Conservation (phyloP, 1,140 invertebrate genomes). For the Drosophila sulfurigaster region DNA sequence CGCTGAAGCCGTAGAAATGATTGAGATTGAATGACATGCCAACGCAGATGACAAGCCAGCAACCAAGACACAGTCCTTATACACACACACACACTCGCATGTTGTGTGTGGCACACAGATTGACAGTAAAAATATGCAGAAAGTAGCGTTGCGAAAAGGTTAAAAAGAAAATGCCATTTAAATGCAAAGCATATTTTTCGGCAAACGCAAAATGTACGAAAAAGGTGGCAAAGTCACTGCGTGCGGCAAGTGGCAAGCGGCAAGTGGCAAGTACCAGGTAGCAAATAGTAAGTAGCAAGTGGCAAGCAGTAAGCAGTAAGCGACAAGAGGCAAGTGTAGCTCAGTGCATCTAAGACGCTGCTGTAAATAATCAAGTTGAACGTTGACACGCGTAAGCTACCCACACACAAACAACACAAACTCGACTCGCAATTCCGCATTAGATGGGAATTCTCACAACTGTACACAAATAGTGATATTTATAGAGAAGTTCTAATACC, state of each 20-base stretch:
- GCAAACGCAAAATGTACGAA: conserved; percentile 42
- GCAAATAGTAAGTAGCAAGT: conserved; percentile 11
- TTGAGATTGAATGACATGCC: conserved; percentile 78
- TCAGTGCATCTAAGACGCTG: background rate
- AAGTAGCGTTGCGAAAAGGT: conserved; percentile 43
- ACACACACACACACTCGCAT: conserved; percentile 15
- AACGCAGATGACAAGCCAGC: conserved; percentile 43
- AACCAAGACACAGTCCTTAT: conserved; percentile 12
- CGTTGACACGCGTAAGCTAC: conserved; percentile 53
- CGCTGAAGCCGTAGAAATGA: conserved; percentile 67
- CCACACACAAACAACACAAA: conserved; percentile 20
- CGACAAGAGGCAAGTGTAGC: conserved; percentile 1
- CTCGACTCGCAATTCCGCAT: background rate
- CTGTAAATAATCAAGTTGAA: conserved; percentile 58
- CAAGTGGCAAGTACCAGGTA: conserved; percentile 8
- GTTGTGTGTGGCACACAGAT: conserved; percentile 15
- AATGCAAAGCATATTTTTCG: conserved; percentile 77
- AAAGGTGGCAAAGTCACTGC: conserved; percentile 48
- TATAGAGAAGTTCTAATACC: conserved; percentile 3
- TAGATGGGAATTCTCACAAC: conserved; percentile 7
- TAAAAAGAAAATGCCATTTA: conserved; percentile 68
- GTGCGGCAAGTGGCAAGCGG: conserved; percentile 28
- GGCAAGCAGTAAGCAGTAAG: background rate
- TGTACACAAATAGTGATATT: background rate
- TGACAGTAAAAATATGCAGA: conserved; percentile 63